Evolutionary conservation across 1,140 invertebrate species (phyloP).

Genomic region (Dolichoris vasculosae): DNA sequence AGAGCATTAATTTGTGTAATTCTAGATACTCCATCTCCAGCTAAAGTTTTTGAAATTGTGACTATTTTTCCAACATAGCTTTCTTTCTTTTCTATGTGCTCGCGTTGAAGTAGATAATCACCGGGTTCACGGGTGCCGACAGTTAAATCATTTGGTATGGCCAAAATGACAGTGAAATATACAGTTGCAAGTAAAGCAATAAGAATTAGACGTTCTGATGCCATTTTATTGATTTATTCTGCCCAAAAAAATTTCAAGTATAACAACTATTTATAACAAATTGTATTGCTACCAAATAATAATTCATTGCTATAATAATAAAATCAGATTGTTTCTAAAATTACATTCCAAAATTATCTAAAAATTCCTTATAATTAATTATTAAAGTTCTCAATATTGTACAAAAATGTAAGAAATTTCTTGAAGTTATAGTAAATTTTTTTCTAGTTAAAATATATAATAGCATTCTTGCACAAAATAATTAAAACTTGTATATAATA

Average conservation of each 20-base stretch:
- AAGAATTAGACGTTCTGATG: background rate
- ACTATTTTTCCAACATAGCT: slow-evolving; percentile 45
- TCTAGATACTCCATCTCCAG: slow-evolving; percentile 37
- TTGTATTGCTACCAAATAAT: no score
- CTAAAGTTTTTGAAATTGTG: slow-evolving; percentile 17
- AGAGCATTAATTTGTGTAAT: slow-evolving; percentile 72
- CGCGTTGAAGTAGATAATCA: slow-evolving; percentile 55
- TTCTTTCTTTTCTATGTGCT: slow-evolving; percentile 61
- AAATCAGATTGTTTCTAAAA: no score
- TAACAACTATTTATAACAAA: background rate
- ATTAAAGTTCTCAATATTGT: no score
- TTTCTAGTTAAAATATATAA: no score
- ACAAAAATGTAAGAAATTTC: no score
- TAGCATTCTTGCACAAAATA: no score
- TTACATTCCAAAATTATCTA: no score
- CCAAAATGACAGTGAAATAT: background rate
- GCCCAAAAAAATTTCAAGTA: background rate
- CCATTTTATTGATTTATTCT: slow-evolving; percentile 32
- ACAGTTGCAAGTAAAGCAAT: slow-evolving; percentile 2
- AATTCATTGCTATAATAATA: no score
- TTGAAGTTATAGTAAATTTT: no score
- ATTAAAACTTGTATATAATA: no score
- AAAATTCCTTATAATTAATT: no score
- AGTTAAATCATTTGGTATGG: slow-evolving; percentile 59
- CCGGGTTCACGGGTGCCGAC: slow-evolving; percentile 58